phyloP scores from a whole-genome alignment of 2,888 invertebrate genomes.

The Syritta pipiens region DNA sequence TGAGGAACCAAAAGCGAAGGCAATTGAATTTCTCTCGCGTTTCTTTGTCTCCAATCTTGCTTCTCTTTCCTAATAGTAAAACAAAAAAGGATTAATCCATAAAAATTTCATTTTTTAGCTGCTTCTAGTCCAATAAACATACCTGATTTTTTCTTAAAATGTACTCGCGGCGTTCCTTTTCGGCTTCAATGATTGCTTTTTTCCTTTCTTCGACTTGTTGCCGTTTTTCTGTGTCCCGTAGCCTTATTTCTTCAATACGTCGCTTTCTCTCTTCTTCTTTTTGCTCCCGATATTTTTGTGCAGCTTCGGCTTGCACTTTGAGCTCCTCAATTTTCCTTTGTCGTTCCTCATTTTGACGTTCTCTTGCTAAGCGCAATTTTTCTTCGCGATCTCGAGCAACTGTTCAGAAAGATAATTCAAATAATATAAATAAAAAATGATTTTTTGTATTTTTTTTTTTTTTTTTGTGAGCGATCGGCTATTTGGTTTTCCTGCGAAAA shows the following conservation, averaged over 20 bases:
- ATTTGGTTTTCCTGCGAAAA: too few species aligned
- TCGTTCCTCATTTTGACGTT: slow-evolving; percentile 93
- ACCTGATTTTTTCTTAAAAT: slow-evolving; percentile 89
- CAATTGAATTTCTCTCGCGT: slow-evolving; percentile 86
- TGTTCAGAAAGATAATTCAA: slow-evolving; percentile 53
- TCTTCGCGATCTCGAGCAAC: slow-evolving; percentile 82
- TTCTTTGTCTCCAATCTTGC: slow-evolving; percentile 89
- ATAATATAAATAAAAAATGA: background rate
- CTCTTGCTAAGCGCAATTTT: slow-evolving; percentile 87
- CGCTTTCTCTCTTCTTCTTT: slow-evolving; percentile 91
- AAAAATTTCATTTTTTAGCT: slow-evolving; percentile 1
- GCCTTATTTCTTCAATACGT: slow-evolving; percentile 90
- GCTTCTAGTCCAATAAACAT: slow-evolving; percentile 20
- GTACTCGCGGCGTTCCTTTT: slow-evolving; percentile 91
- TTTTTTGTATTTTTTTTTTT: slow-evolving; percentile 2
- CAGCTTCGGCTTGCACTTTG: slow-evolving; percentile 92
- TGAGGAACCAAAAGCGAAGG: slow-evolving; percentile 95
- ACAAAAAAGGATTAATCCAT: slow-evolving; percentile 29
- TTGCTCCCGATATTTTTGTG: slow-evolving; percentile 93
- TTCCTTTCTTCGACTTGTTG: slow-evolving; percentile 92
- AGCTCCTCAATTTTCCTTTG: slow-evolving; percentile 93
- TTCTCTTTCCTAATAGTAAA: slow-evolving; percentile 83
- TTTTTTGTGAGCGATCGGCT: too few species aligned
- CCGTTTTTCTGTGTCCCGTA: slow-evolving; percentile 87
- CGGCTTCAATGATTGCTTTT: slow-evolving; percentile 92